Base-by-base conservation (phyloP, 2,888 invertebrate species). In the Lordiphosa andalusiaca region DNA sequence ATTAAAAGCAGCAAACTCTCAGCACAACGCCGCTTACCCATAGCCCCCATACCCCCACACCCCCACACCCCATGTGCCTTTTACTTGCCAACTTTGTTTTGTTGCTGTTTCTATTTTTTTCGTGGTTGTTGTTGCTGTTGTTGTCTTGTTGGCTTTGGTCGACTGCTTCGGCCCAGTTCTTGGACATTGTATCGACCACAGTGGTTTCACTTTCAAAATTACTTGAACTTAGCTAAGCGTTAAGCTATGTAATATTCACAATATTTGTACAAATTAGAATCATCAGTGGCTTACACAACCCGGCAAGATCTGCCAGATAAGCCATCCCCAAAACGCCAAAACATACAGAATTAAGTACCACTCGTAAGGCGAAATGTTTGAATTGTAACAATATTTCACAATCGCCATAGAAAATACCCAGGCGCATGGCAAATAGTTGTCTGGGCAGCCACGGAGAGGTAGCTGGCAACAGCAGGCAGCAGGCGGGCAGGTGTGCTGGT, bases 101-200 rank as follows among this genome's bases (percentile, higher is more conserved):
- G 40, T 39, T 37, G 7, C 7, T 23, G 6, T 23, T 25, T 25
- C 7, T n/a, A n/a, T 25, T 23, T n/a, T 9, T 36, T 2, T 35
- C 47, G 30, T 16, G 38, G 21, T 38, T 37, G 39, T 25, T 30
- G 19, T 53, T 47, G 21, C 35, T 37, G 39, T 25, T 30, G 19
- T 53, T 47, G 36, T 58, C 50, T 59, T 59, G 19, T 62, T 47
- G 36, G 61, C 50, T 59, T 59, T 72, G 80, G 63, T 76, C 51
- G 75, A 63, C 44, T 77, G 71, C 53, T 55, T 72, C 67, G 81
- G 69, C 76, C 86, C 67, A 84, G 82, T 85, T 85, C 85, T 85
- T 73, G 68, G 71, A 53, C 53, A 35, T 67, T 47, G 64, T 47
- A 54, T 64, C 49, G 56, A 58, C 41, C 40, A 30, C 10, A 30